phyloP scores from a whole-genome alignment of 2,113 vertebrate species.

The Pterocles gutturalis region DNA sequence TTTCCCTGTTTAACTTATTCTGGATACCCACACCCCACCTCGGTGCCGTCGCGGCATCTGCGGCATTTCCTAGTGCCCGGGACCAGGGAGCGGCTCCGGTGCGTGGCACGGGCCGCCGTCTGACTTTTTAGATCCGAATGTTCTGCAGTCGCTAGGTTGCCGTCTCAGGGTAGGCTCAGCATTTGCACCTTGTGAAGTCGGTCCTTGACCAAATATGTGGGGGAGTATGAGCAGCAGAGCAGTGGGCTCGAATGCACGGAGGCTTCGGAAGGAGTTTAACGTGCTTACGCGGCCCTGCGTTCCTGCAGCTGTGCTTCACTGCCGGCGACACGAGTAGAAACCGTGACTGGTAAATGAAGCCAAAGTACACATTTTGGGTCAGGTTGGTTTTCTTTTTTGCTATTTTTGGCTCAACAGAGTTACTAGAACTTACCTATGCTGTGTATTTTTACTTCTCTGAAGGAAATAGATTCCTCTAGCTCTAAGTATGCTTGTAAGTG shows the following conservation, averaged over 20 bases:
- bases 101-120: rapidly evolving
- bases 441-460: neutral
- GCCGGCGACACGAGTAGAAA: neutral
- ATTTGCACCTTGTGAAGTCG: neutral
- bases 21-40: rapidly evolving
- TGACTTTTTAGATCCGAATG: neutral
- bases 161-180: neutral
- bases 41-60: rapidly evolving
- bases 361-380: neutral
- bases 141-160: neutral
- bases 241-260: rapidly evolving
- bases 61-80: neutral
- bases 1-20: neutral
- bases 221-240: neutral
- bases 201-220: neutral
- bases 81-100: rapidly evolving
- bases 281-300: neutral
- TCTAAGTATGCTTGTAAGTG: neutral
- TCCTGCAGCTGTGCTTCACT: neutral
- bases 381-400: neutral
- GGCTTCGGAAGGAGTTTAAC: neutral
- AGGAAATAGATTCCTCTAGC: neutral
- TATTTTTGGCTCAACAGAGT: neutral
- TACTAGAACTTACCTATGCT: neutral
- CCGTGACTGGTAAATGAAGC: neutral